Evolutionary conservation across 2,113 vertebrate genomes (phyloP).

Genomic region (Holacanthus passer): DNA sequence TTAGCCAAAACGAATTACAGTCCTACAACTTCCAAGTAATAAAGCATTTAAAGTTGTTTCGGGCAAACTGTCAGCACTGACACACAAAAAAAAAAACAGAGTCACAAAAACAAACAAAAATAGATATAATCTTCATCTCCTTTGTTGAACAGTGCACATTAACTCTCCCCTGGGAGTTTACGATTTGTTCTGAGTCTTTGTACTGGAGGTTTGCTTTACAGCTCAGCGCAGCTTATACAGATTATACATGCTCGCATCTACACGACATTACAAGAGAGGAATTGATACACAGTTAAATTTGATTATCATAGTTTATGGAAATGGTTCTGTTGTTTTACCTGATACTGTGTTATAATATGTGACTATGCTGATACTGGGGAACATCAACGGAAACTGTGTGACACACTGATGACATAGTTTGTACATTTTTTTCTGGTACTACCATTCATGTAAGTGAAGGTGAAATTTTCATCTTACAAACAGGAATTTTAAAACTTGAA

Average conservation of each 20-base stretch:
- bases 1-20: constrained; percentile 9
- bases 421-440: constrained; percentile 6
- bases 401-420: background rate
- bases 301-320: constrained; percentile 19
- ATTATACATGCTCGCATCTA: constrained; percentile 21
- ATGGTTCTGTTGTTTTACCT: background rate
- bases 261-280: background rate
- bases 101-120: constrained; percentile 38
- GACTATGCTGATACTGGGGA: background rate
- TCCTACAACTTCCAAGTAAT: constrained; percentile 1
- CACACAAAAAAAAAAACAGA: constrained; percentile 32
- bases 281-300: constrained; percentile 8
- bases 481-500: background rate
- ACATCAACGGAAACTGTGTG: too few species aligned
- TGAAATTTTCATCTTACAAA: background rate
- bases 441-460: background rate
- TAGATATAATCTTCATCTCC: constrained; percentile 32
- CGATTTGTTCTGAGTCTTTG: constrained; percentile 22
- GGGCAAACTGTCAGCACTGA: background rate
- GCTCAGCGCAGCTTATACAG: constrained; percentile 30
- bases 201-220: constrained; percentile 44
- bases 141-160: constrained; percentile 17
- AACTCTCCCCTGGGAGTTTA: constrained; percentile 31
- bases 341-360: background rate
- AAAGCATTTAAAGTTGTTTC: constrained; percentile 4